Evolutionary conservation across 2,888 invertebrate genomes (phyloP).

Genomic region (Gnatocerus cornutus): DNA sequence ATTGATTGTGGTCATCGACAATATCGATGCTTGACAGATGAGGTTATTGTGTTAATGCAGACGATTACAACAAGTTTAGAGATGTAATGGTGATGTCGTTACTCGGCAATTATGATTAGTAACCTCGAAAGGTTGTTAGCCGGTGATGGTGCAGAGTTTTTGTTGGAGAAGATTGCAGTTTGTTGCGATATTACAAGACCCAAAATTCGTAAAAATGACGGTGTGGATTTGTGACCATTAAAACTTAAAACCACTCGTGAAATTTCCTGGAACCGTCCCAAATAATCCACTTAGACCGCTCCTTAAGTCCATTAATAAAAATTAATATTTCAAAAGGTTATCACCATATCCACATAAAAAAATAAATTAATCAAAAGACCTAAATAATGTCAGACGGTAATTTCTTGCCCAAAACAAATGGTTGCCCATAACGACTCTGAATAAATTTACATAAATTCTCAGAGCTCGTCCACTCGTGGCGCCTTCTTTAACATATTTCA

Average conservation of each 20-base stretch:
- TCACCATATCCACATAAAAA: constrained; percentile 24
- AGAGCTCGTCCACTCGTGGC: constrained; percentile 20
- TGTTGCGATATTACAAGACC: background rate
- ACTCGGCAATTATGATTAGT: constrained; percentile 36
- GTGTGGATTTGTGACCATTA: too few relatives aligned
- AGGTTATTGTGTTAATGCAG: constrained; percentile 38
- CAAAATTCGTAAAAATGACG: too few relatives aligned
- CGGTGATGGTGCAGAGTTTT: constrained; percentile 2
- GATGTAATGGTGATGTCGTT: constrained; percentile 42
- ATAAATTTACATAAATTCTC: constrained; percentile 42
- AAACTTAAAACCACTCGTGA: background rate
- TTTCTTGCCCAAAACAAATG: constrained; percentile 42
- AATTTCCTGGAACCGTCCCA: background rate
- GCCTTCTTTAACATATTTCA: constrained; percentile 37
- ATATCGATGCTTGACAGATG: constrained; percentile 41
- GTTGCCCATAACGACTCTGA: constrained; percentile 35
- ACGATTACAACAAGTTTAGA: constrained; percentile 40
- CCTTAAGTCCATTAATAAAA: constrained; percentile 10
- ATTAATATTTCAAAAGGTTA: constrained; percentile 20
- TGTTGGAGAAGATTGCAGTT: background rate
- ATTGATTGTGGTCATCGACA: constrained; percentile 50
- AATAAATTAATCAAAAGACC: constrained; percentile 24
- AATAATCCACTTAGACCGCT: constrained; percentile 14
- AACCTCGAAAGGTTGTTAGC: constrained; percentile 16
- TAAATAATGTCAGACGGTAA: constrained; percentile 36